These are phyloP conservation scores for Galeruca laticollis DNA, from an alignment of 2,888 invertebrate genomes.

Conservation along the genomic window DNA sequence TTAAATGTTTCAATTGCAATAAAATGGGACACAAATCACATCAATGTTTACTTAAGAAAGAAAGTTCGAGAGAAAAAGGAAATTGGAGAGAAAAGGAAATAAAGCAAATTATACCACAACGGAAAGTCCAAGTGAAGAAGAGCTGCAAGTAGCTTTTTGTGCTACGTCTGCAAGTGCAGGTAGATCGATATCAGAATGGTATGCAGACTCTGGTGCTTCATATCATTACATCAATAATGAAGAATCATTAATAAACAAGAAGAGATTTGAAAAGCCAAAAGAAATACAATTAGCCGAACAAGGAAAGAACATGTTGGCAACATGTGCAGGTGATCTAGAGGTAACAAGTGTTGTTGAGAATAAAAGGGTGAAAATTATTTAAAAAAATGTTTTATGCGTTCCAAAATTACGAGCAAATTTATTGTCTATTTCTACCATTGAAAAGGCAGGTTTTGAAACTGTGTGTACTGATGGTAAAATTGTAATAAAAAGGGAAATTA, in stretches of 20 bases:
- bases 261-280: conserved; percentile 27
- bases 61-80: background rate
- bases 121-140: conserved; percentile 6
- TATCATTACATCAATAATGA: conserved; percentile 40
- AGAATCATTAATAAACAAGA: conserved; percentile 27
- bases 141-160: conserved; percentile 22
- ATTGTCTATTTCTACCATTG: too few relatives aligned
- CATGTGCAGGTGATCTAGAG: conserved; percentile 35
- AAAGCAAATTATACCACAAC: conserved; percentile 29
- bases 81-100: conserved; percentile 9
- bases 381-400: conserved; percentile 36
- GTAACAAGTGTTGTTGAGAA: conserved; percentile 27
- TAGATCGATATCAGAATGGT: conserved; percentile 24
- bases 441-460: conserved; percentile 26
- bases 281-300: conserved; percentile 41
- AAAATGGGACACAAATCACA: conserved; percentile 33
- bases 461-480: conserved; percentile 32
- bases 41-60: background rate
- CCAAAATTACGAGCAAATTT: conserved; percentile 34
- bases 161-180: conserved; percentile 6
- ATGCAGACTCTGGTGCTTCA: conserved; percentile 38
- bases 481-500: background rate
- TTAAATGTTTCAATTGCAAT: conserved; percentile 39
- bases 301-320: conserved; percentile 40
- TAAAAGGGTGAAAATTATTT: conserved; percentile 28